Evolutionary conservation across 2,797 vertebrate species (phyloP).

Genomic region (Anableps anableps): DNA sequence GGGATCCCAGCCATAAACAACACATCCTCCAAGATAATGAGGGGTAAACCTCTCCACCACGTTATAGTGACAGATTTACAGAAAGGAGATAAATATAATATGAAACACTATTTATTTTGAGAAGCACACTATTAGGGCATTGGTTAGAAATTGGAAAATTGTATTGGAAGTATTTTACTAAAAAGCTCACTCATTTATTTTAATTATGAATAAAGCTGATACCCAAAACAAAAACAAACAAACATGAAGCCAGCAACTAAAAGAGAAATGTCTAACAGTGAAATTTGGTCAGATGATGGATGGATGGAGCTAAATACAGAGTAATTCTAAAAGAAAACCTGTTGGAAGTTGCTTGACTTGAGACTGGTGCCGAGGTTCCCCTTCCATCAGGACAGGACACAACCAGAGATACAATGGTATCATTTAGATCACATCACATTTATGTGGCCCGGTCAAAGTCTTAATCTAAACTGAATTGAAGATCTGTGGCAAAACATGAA

Average conservation of each 20-base stretch:
- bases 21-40: neutral
- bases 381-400: neutral
- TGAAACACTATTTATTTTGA: neutral
- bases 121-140: neutral
- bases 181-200: neutral
- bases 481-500: neutral
- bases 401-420: neutral
- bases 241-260: neutral
- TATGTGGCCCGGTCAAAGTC: neutral
- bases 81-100: neutral
- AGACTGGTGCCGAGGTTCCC: neutral
- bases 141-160: neutral
- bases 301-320: neutral
- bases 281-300: neutral
- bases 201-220: neutral
- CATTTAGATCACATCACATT: neutral
- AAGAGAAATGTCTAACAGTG: neutral
- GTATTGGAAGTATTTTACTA: neutral
- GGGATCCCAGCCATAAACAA: neutral
- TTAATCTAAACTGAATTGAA: neutral
- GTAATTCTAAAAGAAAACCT: neutral
- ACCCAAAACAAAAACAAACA: neutral
- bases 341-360: neutral
- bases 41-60: neutral
- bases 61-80: neutral